Percentiles rank a stretch among this genome's conserved stretches.
These are phyloP conservation scores for Pelecanus crispus DNA, from an alignment of 2,113 vertebrate species.

Conservation along the genomic window DNA sequence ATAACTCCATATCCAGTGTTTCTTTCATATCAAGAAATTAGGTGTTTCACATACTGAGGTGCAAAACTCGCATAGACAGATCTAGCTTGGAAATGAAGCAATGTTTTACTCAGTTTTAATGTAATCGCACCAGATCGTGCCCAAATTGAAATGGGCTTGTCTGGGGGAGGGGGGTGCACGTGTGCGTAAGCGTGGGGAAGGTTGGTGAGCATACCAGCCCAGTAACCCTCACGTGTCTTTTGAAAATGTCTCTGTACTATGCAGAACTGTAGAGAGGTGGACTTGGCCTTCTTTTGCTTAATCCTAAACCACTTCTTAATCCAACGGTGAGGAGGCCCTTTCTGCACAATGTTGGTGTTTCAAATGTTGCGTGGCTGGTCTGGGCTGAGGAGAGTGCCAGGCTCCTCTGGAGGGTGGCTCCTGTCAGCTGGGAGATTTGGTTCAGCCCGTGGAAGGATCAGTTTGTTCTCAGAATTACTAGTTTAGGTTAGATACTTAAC, in stretches of 20 bases:
- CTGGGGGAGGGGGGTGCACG: not conserved
- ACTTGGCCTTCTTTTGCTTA: not conserved
- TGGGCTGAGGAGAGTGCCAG: not conserved
- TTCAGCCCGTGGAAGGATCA: accelerated
- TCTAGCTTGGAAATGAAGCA: not conserved
- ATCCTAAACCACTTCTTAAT: not conserved
- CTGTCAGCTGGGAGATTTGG: not conserved
- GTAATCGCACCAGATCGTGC: not conserved
- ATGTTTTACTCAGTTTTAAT: not conserved
- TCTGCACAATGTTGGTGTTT: not conserved
- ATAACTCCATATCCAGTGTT: not conserved
- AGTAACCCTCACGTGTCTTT: not conserved
- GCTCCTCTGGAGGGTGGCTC: not conserved
- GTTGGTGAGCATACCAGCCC: not conserved
- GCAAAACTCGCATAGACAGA: not conserved
- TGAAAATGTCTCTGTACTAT: not conserved
- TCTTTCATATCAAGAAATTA: not conserved
- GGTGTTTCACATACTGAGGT: not conserved
- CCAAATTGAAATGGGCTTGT: not conserved
- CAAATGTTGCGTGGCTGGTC: not conserved
- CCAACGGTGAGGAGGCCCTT: accelerated
- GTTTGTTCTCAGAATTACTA: not conserved
- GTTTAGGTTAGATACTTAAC: not conserved
- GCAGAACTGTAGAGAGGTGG: not conserved
- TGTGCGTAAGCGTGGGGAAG: accelerated